Evolutionary conservation across 2,888 invertebrate species (phyloP), one percentile per base, ranked within the genome.

Genomic region (Tetropium fuscum): DNA sequence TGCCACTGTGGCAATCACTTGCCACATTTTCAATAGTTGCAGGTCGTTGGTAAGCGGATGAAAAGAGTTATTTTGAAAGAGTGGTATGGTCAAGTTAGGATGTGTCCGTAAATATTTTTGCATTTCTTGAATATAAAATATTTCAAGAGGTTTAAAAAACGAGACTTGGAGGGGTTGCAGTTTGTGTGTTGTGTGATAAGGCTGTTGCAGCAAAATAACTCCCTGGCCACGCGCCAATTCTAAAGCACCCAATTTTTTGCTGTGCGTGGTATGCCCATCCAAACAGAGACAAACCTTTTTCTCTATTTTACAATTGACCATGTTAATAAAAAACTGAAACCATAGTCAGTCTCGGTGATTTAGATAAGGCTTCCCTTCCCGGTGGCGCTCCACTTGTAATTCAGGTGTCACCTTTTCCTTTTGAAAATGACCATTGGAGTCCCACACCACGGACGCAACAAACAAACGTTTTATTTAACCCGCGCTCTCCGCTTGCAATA

Each of bases 201-300:
- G 51, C 6, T 41, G 40, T 51, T 51, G 51, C 1, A 51, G 40
- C 13, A 56, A n/a, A 13, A 36, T 16, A 7, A 56, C 34, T n/a
- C 20, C 27, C 36, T 56, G 16, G 2, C 45, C 11, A 18, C 55
- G 32, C 11, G 47, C 45, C 11, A 55, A 11, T 6, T 36, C 25
- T 7, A 45, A 43, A 19, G 45, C 55, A 65, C 65, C 66, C n/a
- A 70, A 43, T 58, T 72, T 72, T 43, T 63, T 71, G 3, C 61
- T 59, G 32, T 74, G 73, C 7, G 72, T 70, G 16, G 69, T 60
- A 47, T 75, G 72, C 2, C 70, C 68, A 57, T 74, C 70, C 8
- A 74, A 60, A 11, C 71, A 19, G 8, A 74, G 58, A 11, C 73
- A 18, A 38, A 57, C 43, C 19, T 19, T 20, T 13, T 22, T 41